Conservation (phyloP, 2,888 invertebrate species). For the Pyrrhosoma nymphula region DNA sequence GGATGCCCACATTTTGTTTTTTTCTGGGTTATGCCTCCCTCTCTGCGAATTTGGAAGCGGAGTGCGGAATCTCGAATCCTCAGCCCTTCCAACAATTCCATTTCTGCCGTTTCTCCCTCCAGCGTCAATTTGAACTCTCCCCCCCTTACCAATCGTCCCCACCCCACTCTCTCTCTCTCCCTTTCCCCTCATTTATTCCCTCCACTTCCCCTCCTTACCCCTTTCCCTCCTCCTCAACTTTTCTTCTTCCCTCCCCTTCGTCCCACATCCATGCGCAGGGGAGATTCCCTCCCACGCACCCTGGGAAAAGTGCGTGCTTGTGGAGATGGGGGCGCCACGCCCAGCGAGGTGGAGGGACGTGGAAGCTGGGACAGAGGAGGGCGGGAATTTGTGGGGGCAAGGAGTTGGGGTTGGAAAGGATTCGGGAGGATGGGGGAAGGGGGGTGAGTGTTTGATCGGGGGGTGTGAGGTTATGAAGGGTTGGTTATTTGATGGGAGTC, state of each 20-base stretch:
- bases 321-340: constrained; percentile 46
- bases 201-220: not conserved
- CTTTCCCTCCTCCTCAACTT: not conserved
- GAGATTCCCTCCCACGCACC: constrained; percentile 1
- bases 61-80: not conserved
- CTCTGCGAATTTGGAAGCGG: not conserved
- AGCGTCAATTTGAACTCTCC: not conserved
- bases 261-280: not conserved
- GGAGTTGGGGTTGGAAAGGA: not conserved
- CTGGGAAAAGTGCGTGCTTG: constrained; percentile 34
- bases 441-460: not conserved
- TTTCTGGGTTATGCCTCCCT: too few relatives aligned
- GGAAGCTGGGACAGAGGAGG: not conserved
- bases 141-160: not conserved
- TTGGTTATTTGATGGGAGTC: not conserved
- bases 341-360: not conserved
- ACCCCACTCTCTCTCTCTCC: not conserved
- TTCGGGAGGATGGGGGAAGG: too few relatives aligned
- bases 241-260: not conserved
- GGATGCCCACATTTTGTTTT: too few relatives aligned
- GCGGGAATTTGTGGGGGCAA: not conserved
- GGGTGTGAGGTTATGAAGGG: too few relatives aligned
- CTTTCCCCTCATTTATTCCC: not conserved
- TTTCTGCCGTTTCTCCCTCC: not conserved
- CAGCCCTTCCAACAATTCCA: not conserved